Evolutionary conservation across 2,113 vertebrate genomes (phyloP).

Genomic region (Chloebia gouldiae): DNA sequence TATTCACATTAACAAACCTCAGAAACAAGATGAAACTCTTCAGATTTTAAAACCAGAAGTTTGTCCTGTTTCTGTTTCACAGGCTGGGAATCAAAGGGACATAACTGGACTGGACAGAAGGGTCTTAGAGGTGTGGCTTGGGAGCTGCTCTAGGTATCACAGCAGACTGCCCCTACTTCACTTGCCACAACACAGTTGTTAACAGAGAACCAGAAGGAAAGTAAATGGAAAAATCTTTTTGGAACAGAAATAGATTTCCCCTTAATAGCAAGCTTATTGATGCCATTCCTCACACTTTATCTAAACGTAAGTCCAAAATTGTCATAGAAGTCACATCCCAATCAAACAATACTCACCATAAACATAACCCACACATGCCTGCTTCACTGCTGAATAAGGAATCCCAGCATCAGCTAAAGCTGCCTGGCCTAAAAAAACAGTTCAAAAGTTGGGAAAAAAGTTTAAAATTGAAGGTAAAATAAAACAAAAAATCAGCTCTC

Average conservation of each 20-base stretch:
- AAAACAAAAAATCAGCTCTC: background rate
- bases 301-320: background rate
- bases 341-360: slow-evolving; percentile 78
- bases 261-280: background rate
- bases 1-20: background rate
- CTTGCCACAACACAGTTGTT: background rate
- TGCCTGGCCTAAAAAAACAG: slow-evolving; percentile 76
- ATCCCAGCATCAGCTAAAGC: slow-evolving; percentile 89
- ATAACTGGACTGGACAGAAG: background rate
- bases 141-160: background rate
- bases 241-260: background rate
- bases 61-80: background rate
- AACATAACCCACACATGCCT: slow-evolving; percentile 93
- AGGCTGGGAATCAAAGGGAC: background rate
- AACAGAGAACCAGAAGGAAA: background rate
- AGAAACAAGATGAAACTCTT: background rate
- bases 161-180: background rate
- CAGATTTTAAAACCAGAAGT: background rate
- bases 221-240: background rate
- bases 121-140: background rate
- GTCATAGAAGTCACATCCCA: background rate
- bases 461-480: background rate
- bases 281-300: background rate
- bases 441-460: background rate
- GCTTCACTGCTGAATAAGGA: slow-evolving; percentile 86